A percentile compares a stretch with the other conserved stretches of the same genome.
Evolutionary conservation across 2,113 vertebrate genomes (phyloP).

Genomic region (Paradoxurus hermaphroditus): DNA sequence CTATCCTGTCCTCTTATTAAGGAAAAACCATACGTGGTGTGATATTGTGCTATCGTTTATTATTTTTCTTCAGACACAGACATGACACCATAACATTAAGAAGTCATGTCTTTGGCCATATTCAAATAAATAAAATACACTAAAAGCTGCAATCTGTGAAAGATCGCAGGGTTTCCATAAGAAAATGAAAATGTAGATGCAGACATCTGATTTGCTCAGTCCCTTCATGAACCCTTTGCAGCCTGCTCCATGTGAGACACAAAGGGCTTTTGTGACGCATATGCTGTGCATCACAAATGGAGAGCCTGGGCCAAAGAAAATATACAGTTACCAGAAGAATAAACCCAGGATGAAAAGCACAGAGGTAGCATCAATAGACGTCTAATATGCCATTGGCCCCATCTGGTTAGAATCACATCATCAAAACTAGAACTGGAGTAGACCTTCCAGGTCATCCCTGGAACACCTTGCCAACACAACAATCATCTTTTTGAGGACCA

Average conservation of each 20-base stretch:
- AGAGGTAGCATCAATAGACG: slow-evolving; percentile 66
- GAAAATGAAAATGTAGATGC: slow-evolving; percentile 64
- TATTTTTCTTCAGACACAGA: slow-evolving; percentile 70
- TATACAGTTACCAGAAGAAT: slow-evolving; percentile 72
- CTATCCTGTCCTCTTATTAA: slow-evolving; percentile 33
- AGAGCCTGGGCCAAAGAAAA: slow-evolving; percentile 72
- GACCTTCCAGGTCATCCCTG: slow-evolving; percentile 63
- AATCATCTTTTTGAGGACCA: slow-evolving; percentile 46
- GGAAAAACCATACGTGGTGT: slow-evolving; percentile 50
- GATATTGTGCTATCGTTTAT: slow-evolving; percentile 62
- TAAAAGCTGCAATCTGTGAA: slow-evolving; percentile 68
- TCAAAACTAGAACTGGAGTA: slow-evolving; percentile 40
- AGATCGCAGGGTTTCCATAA: slow-evolving; percentile 46
- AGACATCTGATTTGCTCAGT: slow-evolving; percentile 63
- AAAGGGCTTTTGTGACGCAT: slow-evolving; percentile 70
- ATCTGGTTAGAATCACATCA: slow-evolving; percentile 78
- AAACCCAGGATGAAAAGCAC: slow-evolving; percentile 70
- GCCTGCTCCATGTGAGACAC: slow-evolving; percentile 44
- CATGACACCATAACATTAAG: slow-evolving; percentile 71
- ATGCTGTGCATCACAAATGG: slow-evolving; percentile 68
- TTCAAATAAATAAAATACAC: slow-evolving; percentile 74
- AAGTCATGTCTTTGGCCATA: slow-evolving; percentile 70
- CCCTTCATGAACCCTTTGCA: neutral
- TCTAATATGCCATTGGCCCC: slow-evolving; percentile 44
- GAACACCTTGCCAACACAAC: slow-evolving; percentile 32